Conservation (phyloP, 2,888 invertebrate species). For the Drosophila kambysellisi region DNA sequence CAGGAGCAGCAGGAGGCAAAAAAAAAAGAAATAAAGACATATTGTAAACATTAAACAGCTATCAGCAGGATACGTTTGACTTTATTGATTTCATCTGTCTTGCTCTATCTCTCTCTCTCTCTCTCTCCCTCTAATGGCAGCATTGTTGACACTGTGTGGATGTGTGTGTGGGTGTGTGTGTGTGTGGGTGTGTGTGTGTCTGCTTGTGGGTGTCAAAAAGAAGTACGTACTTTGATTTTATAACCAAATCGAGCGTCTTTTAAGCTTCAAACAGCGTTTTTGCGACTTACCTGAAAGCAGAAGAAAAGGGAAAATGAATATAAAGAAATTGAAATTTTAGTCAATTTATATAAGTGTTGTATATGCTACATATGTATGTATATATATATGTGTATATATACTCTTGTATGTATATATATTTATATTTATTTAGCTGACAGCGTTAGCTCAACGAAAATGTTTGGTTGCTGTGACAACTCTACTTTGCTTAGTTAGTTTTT, state of each 20-base stretch:
- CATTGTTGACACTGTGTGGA: constrained; percentile 34
- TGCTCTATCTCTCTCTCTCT: constrained; percentile 8
- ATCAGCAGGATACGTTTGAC: constrained; percentile 78
- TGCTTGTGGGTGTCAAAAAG: constrained; percentile 56
- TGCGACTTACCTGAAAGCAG: constrained; percentile 68
- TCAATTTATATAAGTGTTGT: constrained; percentile 59
- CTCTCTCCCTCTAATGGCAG: constrained; percentile 43
- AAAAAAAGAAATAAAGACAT: constrained; percentile 73
- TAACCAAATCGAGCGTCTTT: constrained; percentile 64
- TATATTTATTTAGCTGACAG: constrained; percentile 72
- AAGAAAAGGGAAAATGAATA: constrained; percentile 26
- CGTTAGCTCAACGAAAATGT: constrained; percentile 45
- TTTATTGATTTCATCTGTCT: constrained; percentile 75
- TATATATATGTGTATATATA: constrained; percentile 34
- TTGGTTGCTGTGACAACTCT: constrained; percentile 75
- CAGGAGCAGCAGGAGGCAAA: neutral
- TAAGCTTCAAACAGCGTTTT: constrained; percentile 29
- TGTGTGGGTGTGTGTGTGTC: constrained; percentile 9
- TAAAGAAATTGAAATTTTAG: constrained; percentile 74
- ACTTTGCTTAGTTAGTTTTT: constrained; percentile 46
- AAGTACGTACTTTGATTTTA: constrained; percentile 79
- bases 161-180: constrained; percentile 15
- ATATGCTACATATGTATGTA: constrained; percentile 7
- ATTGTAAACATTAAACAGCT: constrained; percentile 81
- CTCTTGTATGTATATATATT: constrained; percentile 18